Conservation (phyloP, 2,797 vertebrate genomes). For the Phrynocephalus vlangalii region DNA sequence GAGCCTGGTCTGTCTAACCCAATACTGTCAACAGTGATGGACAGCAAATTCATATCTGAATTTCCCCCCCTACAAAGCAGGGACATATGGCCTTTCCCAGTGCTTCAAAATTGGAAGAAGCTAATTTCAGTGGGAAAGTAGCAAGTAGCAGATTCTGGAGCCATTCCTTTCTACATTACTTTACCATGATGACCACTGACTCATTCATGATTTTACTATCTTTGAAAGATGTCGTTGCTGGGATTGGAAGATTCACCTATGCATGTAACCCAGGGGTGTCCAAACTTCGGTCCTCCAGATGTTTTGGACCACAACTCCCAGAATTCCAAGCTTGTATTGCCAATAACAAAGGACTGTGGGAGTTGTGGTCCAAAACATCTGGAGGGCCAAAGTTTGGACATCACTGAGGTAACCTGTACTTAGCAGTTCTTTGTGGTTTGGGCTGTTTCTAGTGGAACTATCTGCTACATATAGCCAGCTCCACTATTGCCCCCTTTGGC, state of each 20-base stretch:
- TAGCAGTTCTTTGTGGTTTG: background rate
- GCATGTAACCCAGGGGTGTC: background rate
- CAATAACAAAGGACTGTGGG: too few species aligned
- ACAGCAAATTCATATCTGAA: background rate
- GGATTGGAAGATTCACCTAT: background rate
- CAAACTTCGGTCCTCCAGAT: too few species aligned
- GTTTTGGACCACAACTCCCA: too few species aligned
- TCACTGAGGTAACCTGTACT: too few species aligned
- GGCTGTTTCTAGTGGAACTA: background rate
- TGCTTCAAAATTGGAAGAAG: background rate
- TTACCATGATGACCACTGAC: too few species aligned
- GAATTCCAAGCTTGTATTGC: too few species aligned
- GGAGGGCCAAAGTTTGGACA: too few species aligned
- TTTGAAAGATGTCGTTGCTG: background rate
- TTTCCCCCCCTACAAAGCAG: background rate
- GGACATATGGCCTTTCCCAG: background rate
- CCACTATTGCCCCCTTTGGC: too few species aligned
- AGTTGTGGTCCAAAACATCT: too few species aligned
- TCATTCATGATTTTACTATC: too few species aligned
- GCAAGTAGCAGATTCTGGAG: background rate
- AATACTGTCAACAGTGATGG: background rate
- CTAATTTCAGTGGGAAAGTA: too few species aligned
- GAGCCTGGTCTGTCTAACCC: background rate
- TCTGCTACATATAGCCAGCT: too few species aligned
- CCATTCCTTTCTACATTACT: background rate